A percentile compares a stretch with the other conserved stretches of the same genome.
Conservation (phyloP, 2,888 invertebrate species). For the Meteorus cinctellus region DNA sequence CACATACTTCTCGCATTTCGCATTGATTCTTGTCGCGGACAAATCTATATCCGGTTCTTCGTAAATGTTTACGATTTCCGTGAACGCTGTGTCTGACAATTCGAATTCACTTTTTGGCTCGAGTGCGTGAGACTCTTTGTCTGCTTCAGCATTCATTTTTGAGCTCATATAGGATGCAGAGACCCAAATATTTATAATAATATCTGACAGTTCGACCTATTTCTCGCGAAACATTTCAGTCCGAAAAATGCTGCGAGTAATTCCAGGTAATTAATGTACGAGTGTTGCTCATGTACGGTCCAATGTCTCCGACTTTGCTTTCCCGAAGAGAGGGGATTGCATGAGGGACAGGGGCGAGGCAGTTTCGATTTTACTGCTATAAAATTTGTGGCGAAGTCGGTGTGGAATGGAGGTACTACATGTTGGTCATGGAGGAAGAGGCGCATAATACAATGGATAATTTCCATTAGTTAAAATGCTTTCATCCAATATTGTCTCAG, state of each 20-base stretch:
- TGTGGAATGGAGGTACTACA: too few species aligned
- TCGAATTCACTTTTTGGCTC: constrained; percentile 43
- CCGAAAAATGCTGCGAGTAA: constrained; percentile 41
- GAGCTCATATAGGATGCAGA: constrained; percentile 45
- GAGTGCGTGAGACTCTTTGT: constrained; percentile 41
- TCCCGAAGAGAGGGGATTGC: too few species aligned
- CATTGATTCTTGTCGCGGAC: constrained; percentile 41
- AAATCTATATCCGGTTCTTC: constrained; percentile 44
- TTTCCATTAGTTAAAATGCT: too few species aligned
- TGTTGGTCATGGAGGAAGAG: too few species aligned
- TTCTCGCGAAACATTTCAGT: constrained; percentile 40
- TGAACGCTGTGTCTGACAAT: constrained; percentile 40
- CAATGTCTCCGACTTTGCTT: constrained; percentile 28
- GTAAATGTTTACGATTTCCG: constrained; percentile 32
- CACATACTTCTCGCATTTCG: constrained; percentile 40
- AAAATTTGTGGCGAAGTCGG: too few species aligned
- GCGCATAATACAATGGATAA: too few species aligned
- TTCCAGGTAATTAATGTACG: constrained; percentile 43
- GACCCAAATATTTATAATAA: constrained; percentile 44
- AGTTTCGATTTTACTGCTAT: too few species aligned
- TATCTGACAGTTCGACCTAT: constrained; percentile 41
- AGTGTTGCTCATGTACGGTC: constrained; percentile 26
- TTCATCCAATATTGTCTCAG: too few species aligned
- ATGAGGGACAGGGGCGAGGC: too few species aligned
- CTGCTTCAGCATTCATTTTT: constrained; percentile 41